phyloP scores from a whole-genome alignment of 2,113 vertebrate genomes.

The Notechis scutatus region DNA sequence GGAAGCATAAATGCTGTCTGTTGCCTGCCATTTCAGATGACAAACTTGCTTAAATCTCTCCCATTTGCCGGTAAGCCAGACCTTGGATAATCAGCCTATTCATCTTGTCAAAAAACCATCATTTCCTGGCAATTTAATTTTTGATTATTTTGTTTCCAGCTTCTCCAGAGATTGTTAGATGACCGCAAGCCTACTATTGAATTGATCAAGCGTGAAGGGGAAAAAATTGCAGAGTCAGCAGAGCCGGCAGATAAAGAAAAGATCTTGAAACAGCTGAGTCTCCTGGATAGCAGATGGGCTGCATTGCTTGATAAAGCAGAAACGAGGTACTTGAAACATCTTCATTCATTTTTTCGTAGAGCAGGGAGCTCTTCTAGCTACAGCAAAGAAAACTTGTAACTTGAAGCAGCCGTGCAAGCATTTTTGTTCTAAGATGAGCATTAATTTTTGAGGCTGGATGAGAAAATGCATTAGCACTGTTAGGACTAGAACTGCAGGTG shows the following conservation, averaged over 20 bases:
- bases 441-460: neutral
- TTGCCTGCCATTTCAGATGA: neutral
- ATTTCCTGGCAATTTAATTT: slow-evolving; percentile 27
- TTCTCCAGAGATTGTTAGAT: slow-evolving; percentile 91
- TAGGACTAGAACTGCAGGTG: neutral
- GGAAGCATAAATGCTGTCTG: neutral
- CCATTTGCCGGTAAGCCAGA: neutral
- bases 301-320: slow-evolving; percentile 89
- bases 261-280: slow-evolving; percentile 84
- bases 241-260: slow-evolving; percentile 89
- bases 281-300: slow-evolving; percentile 90
- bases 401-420: neutral
- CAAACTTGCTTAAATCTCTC: neutral
- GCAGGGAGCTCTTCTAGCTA: neutral
- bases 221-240: slow-evolving; percentile 86
- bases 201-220: slow-evolving; percentile 90
- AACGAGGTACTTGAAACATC: slow-evolving; percentile 73
- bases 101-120: neutral
- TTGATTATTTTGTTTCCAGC: slow-evolving; percentile 69
- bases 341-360: neutral
- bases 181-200: slow-evolving; percentile 92
- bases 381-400: neutral
- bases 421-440: neutral
- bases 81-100: neutral
- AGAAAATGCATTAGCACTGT: neutral